Conservation (phyloP, 2,113 vertebrate species). For the Clarias gariepinus region DNA sequence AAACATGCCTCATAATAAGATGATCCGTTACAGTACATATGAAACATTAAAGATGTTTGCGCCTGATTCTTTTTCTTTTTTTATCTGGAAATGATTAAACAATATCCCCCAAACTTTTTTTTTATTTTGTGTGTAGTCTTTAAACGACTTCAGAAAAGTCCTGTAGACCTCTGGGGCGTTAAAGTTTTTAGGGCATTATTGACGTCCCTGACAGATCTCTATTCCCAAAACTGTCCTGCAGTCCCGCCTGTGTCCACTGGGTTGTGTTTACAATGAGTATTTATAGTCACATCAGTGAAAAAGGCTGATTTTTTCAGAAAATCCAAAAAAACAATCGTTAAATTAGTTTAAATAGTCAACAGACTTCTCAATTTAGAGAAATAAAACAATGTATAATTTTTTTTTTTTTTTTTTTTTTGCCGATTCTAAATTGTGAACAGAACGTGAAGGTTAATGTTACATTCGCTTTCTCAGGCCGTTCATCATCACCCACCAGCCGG, state of each 20-base stretch:
- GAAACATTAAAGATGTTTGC: not conserved
- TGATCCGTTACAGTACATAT: not conserved
- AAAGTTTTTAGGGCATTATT: no score
- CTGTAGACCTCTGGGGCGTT: no score
- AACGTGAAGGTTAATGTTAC: not conserved
- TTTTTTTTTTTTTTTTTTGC: no score
- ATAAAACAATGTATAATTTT: not conserved
- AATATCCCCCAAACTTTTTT: no score
- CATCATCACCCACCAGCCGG: conserved; percentile 84
- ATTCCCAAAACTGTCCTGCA: no score
- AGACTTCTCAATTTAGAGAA: not conserved
- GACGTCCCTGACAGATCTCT: no score
- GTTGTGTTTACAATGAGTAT: not conserved
- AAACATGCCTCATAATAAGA: no score
- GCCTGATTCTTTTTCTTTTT: not conserved
- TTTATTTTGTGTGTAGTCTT: no score
- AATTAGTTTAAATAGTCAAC: not conserved
- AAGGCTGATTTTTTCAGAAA: not conserved
- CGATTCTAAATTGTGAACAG: not conserved
- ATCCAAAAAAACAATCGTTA: not conserved
- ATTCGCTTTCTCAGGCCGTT: not conserved
- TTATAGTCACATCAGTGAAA: not conserved
- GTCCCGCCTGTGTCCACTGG: no score
- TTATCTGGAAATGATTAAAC: not conserved
- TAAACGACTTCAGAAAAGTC: no score